Base-by-base conservation (phyloP, 2,113 vertebrate species). In the Setophaga petechia region DNA sequence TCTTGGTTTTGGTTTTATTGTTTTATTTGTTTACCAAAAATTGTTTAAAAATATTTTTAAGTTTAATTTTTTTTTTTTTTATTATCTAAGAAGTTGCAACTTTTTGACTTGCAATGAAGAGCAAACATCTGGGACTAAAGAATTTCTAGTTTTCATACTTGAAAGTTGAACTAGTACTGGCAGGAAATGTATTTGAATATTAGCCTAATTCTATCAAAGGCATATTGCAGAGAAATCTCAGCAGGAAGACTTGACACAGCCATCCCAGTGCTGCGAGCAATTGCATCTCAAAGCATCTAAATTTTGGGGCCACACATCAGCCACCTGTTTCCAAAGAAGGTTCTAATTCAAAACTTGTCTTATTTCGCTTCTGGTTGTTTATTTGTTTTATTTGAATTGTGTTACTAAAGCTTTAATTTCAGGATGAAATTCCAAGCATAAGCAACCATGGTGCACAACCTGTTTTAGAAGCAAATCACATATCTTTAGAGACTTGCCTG, bases 1-100 rank as follows among this genome's bases (percentile, higher is more conserved):
- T 4, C 5, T n/a, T 51, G 5, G 6, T 1, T 17, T 73, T 67
- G 3, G 0, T 28, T 44, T 51, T 12, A 4, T n/a, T n/a, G 1
- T 19, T 37, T 43, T 15, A 4, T 35, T 81, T 74, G 31, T 35
- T 66, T 43, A 9, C 5, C 37, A 57, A 65, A 65, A 20, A 10
- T 25, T 1, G 3, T 61, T 46, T 37, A 54, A 49, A 78, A 82
- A 55, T 11, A 44, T 55, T 93, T 93, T 11, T 12, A 21, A 18
- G 9, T 62, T 57, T 52, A 21, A 16, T n/a, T 55, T n/a, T n/a
- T 82, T 65, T 61, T 6, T 8, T 8, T 78, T 16, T 43, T 10
- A 14, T 69, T 74, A 13, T 74, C 27, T 59, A 46, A 73, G 43
- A n/a, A 43, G 15, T 25, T 44, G 12, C 10, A 66, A 28, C 16